phyloP scores from a whole-genome alignment of 2,797 vertebrate species.

The Pangasius sanitwongsei region DNA sequence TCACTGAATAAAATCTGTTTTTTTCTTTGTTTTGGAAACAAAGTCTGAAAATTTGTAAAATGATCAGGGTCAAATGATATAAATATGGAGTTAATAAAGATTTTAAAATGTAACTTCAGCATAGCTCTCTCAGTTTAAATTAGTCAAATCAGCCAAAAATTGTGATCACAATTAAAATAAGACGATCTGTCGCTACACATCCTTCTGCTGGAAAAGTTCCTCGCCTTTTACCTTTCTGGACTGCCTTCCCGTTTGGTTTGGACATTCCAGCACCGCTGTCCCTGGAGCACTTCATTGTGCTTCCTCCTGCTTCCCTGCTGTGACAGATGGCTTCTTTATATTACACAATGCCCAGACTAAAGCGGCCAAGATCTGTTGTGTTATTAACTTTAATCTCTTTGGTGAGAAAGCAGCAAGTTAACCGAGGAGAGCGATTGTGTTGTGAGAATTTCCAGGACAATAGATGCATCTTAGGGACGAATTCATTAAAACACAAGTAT shows the following conservation, averaged over 20 bases:
- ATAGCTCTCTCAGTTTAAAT: not conserved
- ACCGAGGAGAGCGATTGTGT: not conserved
- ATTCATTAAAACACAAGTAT: not conserved
- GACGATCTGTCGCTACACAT: not conserved
- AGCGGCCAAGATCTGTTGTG: slow-evolving; percentile 44
- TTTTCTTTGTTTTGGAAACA: not conserved
- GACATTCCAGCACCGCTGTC: slow-evolving; percentile 27
- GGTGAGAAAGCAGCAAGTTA: not conserved
- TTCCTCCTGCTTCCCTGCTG: slow-evolving; percentile 39
- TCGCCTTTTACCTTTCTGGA: not conserved
- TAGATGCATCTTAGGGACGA: not conserved
- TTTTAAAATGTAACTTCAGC: not conserved
- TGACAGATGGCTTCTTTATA: slow-evolving; percentile 37
- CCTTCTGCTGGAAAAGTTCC: not conserved
- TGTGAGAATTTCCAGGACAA: not conserved
- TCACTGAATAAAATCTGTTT: too few relatives aligned
- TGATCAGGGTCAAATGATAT: not conserved
- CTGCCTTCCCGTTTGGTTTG: slow-evolving; percentile 10
- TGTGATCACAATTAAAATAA: not conserved
- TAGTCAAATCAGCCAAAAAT: too few relatives aligned
- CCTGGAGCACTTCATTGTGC: slow-evolving; percentile 34
- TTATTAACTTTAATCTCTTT: slow-evolving; percentile 47
- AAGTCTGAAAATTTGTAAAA: not conserved
- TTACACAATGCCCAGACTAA: slow-evolving; percentile 32
- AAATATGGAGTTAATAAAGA: not conserved